phyloP scores from a whole-genome alignment of 1,140 invertebrate species.

The Leptinotarsa texana region DNA sequence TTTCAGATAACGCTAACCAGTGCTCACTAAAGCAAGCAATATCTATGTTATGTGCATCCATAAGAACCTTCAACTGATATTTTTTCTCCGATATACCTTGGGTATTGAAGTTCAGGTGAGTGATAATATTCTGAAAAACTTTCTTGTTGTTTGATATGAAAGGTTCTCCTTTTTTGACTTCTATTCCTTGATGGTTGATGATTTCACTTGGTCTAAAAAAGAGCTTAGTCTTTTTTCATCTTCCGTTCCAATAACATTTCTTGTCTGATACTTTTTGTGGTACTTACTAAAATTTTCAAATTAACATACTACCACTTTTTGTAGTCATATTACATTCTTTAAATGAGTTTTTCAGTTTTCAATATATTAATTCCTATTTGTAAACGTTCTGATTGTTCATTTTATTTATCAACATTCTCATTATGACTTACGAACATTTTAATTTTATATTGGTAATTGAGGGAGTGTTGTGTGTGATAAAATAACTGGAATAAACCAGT shows the following conservation, averaged over 20 bases:
- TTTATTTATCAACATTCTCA: too few species aligned
- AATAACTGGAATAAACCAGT: too few species aligned
- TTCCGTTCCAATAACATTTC: slow-evolving; percentile 1
- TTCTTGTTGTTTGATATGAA: too few species aligned
- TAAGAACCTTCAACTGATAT: neutral
- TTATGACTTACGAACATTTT: too few species aligned
- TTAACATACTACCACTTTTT: too few species aligned
- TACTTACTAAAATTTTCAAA: neutral
- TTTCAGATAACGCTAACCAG: slow-evolving; percentile 2
- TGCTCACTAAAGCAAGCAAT: slow-evolving; percentile 1
- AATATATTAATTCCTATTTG: too few species aligned
- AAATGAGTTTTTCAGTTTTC: too few species aligned
- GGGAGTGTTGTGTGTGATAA: too few species aligned
- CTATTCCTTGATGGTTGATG: neutral
- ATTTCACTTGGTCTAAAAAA: slow-evolving; percentile 4
- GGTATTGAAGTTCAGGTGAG: slow-evolving; percentile 8
- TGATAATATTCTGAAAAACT: too few species aligned
- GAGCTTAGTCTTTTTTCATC: slow-evolving; percentile 9
- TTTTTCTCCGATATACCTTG: neutral
- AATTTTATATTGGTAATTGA: too few species aligned
- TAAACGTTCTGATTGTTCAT: too few species aligned
- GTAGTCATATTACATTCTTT: too few species aligned
- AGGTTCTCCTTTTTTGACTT: neutral
- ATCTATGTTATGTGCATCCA: neutral
- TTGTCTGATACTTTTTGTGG: neutral